Evolutionary conservation across 2,888 invertebrate genomes (phyloP).

Genomic region (Prosapia bicincta): DNA sequence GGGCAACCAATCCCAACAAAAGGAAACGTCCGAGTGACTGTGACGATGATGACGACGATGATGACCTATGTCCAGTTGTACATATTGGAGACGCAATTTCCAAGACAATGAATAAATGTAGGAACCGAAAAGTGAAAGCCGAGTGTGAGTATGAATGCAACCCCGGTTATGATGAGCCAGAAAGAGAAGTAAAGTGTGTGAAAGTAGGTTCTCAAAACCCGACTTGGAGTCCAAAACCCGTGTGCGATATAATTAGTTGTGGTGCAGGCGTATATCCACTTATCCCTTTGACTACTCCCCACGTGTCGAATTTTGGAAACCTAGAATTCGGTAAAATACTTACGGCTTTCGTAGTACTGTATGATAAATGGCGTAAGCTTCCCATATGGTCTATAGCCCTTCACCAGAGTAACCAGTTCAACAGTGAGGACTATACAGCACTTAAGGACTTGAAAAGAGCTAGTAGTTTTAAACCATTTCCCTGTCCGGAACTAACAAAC

Average conservation of each 20-base stretch:
- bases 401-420: constrained; percentile 22
- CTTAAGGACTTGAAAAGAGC: constrained; percentile 15
- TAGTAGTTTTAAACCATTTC: constrained; percentile 17
- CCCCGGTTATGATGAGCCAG: constrained; percentile 22
- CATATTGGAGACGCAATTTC: not conserved
- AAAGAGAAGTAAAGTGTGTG: constrained; percentile 7
- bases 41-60: constrained; percentile 9
- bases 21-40: not conserved
- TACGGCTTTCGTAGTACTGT: constrained; percentile 23
- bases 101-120: constrained; percentile 3
- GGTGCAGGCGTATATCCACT: constrained; percentile 5
- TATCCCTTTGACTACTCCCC: constrained; percentile 17
- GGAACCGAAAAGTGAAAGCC: not conserved
- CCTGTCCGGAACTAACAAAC: constrained; percentile 13
- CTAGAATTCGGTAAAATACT: constrained; percentile 21
- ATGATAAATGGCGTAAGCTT: constrained; percentile 23
- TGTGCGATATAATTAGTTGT: constrained; percentile 18
- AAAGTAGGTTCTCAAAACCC: not conserved
- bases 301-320: not conserved
- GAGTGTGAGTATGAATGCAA: constrained; percentile 28
- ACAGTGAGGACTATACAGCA: constrained; percentile 25
- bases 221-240: constrained; percentile 7
- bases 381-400: constrained; percentile 30
- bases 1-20: constrained; percentile 1
- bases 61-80: not conserved